These are phyloP conservation scores for Manis crassicaudata DNA, from an alignment of 2,797 vertebrate genomes.

Conservation along the genomic window DNA sequence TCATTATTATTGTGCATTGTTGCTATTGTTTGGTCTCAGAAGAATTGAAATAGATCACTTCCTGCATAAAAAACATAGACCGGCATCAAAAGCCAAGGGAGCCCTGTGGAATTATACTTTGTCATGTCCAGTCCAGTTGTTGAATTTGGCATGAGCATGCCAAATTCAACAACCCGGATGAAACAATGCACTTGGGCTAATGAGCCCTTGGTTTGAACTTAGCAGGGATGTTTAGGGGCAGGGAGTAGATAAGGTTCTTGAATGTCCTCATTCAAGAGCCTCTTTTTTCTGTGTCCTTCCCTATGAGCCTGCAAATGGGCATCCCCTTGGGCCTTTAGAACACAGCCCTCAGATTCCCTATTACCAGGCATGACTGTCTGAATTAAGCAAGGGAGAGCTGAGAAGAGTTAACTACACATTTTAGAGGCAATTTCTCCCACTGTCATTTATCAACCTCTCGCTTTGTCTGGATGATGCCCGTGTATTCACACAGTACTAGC, in stretches of 20 bases:
- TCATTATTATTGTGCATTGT: not conserved
- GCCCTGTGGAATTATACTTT: fast-evolving
- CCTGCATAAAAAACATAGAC: not conserved
- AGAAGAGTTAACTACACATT: not conserved
- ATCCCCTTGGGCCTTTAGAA: not conserved
- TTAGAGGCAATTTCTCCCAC: constrained; percentile 3
- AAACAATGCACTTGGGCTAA: fast-evolving
- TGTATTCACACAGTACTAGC: not conserved
- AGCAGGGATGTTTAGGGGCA: too few species aligned
- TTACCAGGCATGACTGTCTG: not conserved
- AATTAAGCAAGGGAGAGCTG: not conserved
- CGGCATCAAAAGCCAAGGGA: not conserved
- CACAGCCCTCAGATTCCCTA: not conserved
- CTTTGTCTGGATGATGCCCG: constrained; percentile 9
- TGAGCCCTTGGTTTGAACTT: not conserved
- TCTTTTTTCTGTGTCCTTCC: not conserved
- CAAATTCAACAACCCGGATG: not conserved
- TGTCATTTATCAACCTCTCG: constrained; percentile 29
- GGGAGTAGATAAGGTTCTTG: not conserved
- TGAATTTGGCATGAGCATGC: not conserved
- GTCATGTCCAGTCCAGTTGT: not conserved
- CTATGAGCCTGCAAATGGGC: fast-evolving
- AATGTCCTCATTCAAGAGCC: not conserved
- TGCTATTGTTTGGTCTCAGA: not conserved
- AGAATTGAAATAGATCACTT: not conserved